phyloP scores from a whole-genome alignment of 2,113 vertebrate genomes.

The Heptranchias perlo region DNA sequence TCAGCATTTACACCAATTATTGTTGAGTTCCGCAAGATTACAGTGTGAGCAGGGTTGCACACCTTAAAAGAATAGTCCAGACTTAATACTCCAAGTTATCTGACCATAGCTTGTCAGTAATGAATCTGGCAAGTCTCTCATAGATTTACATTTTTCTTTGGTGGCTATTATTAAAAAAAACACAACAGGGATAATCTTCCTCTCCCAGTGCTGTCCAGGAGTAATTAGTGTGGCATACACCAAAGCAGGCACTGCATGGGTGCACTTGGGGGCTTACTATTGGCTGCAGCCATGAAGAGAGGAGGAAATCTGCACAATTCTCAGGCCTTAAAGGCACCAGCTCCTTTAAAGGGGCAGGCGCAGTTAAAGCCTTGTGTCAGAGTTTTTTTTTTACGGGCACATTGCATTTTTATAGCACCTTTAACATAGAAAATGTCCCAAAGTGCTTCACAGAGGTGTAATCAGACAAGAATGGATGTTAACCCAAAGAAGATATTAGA shows the following conservation, averaged over 20 bases:
- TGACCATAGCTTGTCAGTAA: too few species aligned
- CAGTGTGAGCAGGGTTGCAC: not conserved
- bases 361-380: not conserved
- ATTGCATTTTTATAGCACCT: not conserved
- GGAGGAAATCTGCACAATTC: not conserved
- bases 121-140: not conserved
- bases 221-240: not conserved
- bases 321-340: not conserved
- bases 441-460: not conserved
- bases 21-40: not conserved
- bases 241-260: not conserved
- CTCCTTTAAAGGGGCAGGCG: not conserved
- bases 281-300: not conserved
- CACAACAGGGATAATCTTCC: not conserved
- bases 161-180: not conserved
- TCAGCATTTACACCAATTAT: not conserved
- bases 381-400: not conserved
- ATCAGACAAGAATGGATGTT: not conserved
- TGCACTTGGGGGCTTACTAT: not conserved
- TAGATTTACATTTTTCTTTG: not conserved
- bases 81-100: too few species aligned
- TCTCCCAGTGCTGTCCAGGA: not conserved
- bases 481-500: not conserved
- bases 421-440: not conserved
- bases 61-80: not conserved